Evolutionary conservation across 2,888 invertebrate genomes (phyloP).

Genomic region (Prenolepis imparis): DNA sequence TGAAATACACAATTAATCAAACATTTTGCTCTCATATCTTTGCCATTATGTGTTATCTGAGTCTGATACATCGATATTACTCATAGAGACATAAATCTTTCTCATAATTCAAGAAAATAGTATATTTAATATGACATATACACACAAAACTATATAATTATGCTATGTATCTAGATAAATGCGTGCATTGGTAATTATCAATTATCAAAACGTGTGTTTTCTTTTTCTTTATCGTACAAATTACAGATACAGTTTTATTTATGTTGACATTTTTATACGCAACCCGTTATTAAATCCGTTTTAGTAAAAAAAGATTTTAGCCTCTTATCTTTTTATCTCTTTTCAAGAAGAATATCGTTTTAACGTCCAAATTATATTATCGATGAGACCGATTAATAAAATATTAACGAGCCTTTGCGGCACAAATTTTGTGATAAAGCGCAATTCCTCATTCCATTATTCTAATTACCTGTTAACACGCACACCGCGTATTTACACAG

Average conservation of each 20-base stretch:
- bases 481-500: conserved; percentile 64
- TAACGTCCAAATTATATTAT: conserved; percentile 10
- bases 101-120: conserved; percentile 21
- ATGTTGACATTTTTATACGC: not conserved
- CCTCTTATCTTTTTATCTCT: not conserved
- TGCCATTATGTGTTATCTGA: conserved; percentile 77
- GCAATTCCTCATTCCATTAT: conserved; percentile 52
- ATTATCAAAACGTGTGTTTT: not conserved
- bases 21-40: conserved; percentile 31
- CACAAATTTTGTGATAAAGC: conserved; percentile 28
- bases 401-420: conserved; percentile 21
- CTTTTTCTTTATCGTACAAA: not conserved
- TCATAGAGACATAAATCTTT: not conserved
- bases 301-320: not conserved
- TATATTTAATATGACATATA: conserved; percentile 20
- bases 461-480: conserved; percentile 51
- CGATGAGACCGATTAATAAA: not conserved
- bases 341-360: not conserved
- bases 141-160: not conserved
- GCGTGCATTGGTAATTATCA: conserved; percentile 24
- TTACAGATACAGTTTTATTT: conserved; percentile 15
- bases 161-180: conserved; percentile 6
- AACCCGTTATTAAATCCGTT: not conserved
- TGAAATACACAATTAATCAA: conserved; percentile 42
- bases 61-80: conserved; percentile 56